These are phyloP conservation scores for Leptosomus discolor DNA, from an alignment of 2,113 vertebrate genomes.

Conservation along the genomic window DNA sequence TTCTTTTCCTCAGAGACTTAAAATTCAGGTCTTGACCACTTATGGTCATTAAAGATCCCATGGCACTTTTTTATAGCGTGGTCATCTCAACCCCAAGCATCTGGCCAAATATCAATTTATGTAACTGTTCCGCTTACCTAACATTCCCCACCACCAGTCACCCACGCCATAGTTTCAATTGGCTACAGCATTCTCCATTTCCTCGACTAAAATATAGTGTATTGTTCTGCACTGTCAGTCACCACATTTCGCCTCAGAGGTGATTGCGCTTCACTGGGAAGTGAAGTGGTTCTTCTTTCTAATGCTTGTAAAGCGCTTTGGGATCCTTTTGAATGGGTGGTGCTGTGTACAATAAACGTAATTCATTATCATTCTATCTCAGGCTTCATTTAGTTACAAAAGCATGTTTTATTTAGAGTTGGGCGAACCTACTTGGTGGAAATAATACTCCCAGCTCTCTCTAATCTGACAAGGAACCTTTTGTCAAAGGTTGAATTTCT, in stretches of 20 bases:
- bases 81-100: constrained; percentile 26
- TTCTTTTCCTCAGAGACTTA: constrained; percentile 64
- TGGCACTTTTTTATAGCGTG: constrained; percentile 58
- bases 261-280: constrained; percentile 44
- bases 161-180: constrained; percentile 67
- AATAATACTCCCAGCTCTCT: not conserved
- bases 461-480: not conserved
- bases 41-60: constrained; percentile 63
- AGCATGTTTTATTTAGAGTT: constrained; percentile 62
- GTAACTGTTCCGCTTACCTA: constrained; percentile 45
- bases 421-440: constrained; percentile 40
- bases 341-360: not conserved
- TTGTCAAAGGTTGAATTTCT: not conserved
- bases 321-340: constrained; percentile 58
- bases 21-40: constrained; percentile 32
- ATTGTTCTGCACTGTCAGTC: constrained; percentile 52
- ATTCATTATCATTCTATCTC: not conserved
- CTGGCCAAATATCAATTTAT: constrained; percentile 43
- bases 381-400: not conserved
- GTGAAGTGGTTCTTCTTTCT: constrained; percentile 58
- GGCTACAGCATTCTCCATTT: constrained; percentile 69
- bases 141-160: constrained; percentile 58
- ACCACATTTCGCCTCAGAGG: constrained; percentile 47
- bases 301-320: constrained; percentile 66
- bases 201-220: constrained; percentile 30